A percentile compares a stretch with the other conserved stretches of the same genome.
These are phyloP conservation scores for Bambusicola thoracicus DNA, from an alignment of 2,113 vertebrate species.

Conservation along the genomic window DNA sequence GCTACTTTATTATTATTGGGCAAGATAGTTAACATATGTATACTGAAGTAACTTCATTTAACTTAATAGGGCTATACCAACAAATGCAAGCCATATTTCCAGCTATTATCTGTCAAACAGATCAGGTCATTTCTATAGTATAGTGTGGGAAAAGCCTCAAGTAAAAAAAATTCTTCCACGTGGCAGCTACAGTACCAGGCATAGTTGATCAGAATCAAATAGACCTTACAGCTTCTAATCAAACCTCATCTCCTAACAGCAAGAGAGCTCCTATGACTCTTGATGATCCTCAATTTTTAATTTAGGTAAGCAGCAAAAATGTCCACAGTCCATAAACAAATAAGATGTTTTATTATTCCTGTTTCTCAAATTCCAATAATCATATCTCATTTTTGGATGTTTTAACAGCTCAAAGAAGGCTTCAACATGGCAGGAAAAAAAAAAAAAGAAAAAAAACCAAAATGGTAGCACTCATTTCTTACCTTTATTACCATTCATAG, in stretches of 20 bases:
- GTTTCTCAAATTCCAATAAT: neutral
- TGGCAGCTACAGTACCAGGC: neutral
- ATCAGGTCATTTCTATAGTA: neutral
- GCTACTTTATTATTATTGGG: neutral
- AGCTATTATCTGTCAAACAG: neutral
- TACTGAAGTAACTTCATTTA: neutral
- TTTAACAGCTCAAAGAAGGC: neutral
- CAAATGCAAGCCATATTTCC: neutral
- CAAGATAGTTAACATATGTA: neutral
- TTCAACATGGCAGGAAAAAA: neutral
- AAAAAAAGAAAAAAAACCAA: neutral
- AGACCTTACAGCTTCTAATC: neutral
- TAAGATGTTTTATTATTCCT: neutral
- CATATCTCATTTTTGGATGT: neutral
- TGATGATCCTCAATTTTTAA: neutral
- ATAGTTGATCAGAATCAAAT: neutral
- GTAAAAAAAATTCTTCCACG: neutral
- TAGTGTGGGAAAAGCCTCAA: neutral
- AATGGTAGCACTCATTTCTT: neutral
- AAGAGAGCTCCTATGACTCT: neutral
- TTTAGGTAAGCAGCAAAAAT: neutral
- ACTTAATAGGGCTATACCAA: neutral
- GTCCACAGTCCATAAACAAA: neutral
- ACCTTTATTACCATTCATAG: neutral
- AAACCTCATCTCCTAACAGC: neutral